These are phyloP conservation scores for Phaenicophaeus curvirostris DNA, from an alignment of 2,797 vertebrate species.

Conservation along the genomic window DNA sequence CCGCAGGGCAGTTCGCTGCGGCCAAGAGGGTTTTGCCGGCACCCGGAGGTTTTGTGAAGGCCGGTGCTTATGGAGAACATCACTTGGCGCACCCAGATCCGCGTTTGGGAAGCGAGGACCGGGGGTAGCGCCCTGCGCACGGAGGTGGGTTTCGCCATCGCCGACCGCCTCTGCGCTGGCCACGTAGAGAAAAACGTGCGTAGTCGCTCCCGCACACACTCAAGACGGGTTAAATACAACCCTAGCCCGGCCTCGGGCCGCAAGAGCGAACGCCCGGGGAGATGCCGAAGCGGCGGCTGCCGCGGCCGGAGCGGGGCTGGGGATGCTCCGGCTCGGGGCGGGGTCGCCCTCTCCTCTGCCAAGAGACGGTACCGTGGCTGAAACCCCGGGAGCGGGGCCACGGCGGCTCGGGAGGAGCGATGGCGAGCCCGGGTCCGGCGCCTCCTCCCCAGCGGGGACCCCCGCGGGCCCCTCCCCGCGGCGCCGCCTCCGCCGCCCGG, in stretches of 20 bases:
- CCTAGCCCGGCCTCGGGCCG: background rate
- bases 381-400: background rate
- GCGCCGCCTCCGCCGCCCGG: background rate
- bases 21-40: background rate
- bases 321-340: background rate
- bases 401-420: too few species aligned
- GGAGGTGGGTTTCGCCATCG: background rate
- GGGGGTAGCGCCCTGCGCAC: background rate
- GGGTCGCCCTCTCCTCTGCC: background rate
- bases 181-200: rapidly evolving
- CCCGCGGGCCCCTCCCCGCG: rapidly evolving
- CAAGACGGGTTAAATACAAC: background rate
- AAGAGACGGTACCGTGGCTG: background rate
- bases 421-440: rapidly evolving
- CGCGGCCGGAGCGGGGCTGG: too few species aligned
- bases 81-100: background rate
- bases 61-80: background rate
- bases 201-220: background rate
- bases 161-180: background rate
- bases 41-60: background rate
- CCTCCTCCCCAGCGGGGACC: background rate
- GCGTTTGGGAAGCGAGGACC: background rate
- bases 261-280: background rate
- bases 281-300: background rate
- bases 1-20: background rate